A percentile compares a stretch with the other conserved stretches of the same genome.
Evolutionary conservation across 2,797 vertebrate genomes (phyloP).

Genomic region (Megalops cyprinoides): DNA sequence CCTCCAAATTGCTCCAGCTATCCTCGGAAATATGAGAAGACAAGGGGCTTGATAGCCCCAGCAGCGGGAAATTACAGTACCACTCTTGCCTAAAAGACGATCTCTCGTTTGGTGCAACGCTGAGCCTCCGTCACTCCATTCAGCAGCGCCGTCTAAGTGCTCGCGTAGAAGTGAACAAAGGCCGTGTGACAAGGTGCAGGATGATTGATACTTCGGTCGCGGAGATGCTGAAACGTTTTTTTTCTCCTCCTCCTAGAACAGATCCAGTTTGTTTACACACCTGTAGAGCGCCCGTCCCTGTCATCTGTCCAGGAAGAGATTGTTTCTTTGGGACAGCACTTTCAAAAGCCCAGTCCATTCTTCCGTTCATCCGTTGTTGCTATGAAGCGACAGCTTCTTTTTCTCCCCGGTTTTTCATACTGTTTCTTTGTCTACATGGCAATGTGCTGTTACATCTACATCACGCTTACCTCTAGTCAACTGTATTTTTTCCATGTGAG

Average conservation of each 20-base stretch:
- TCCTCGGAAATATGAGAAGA: conserved; percentile 19
- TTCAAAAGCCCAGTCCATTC: background rate
- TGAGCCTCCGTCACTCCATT: background rate
- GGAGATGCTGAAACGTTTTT: background rate
- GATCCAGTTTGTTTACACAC: conserved; percentile 21
- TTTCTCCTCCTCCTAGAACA: background rate
- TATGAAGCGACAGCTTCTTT: background rate
- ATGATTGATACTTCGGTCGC: conserved; percentile 1
- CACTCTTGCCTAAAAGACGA: conserved; percentile 21
- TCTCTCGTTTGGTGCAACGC: background rate
- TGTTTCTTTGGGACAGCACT: background rate
- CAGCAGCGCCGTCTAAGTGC: background rate
- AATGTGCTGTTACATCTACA: background rate
- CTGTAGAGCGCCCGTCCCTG: background rate
- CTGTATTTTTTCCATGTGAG: no score
- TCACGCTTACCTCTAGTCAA: background rate
- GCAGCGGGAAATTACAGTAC: conserved; percentile 17
- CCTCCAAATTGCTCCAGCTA: background rate
- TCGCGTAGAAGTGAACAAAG: conserved; percentile 6
- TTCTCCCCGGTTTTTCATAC: background rate
- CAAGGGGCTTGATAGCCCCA: conserved; percentile 14
- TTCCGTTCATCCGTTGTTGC: conserved; percentile 9
- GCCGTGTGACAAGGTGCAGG: background rate
- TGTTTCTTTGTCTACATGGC: background rate
- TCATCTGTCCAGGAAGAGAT: conserved; percentile 24